These are phyloP conservation scores for Passer montanus DNA, from an alignment of 2,113 vertebrate genomes.

Conservation along the genomic window DNA sequence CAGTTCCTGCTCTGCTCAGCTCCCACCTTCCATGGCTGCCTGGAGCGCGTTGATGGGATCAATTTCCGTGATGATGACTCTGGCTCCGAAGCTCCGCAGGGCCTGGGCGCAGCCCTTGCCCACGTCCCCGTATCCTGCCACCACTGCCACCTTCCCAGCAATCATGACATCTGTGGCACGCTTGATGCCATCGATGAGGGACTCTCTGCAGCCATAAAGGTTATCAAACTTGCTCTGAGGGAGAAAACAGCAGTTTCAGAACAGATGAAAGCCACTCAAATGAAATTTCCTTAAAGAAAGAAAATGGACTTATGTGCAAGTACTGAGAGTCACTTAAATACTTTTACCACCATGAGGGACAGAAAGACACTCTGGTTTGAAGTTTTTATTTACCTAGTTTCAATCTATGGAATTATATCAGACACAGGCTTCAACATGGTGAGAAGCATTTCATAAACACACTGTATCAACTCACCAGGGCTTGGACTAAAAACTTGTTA, in stretches of 20 bases:
- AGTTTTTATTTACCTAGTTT: neutral
- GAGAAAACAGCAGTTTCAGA: neutral
- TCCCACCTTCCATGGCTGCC: constrained; percentile 95
- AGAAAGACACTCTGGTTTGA: neutral
- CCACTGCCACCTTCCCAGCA: constrained; percentile 94
- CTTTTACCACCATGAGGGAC: neutral
- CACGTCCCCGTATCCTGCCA: constrained; percentile 95
- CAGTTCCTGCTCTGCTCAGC: neutral
- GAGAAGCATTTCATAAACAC: neutral
- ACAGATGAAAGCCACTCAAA: neutral
- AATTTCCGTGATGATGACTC: constrained; percentile 95
- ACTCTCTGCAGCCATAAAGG: constrained; percentile 97
- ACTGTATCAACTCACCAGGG: neutral
- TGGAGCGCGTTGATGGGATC: constrained; percentile 97
- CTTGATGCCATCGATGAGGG: constrained; percentile 97
- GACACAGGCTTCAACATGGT: neutral
- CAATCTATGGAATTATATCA: neutral
- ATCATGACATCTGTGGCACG: constrained; percentile 98
- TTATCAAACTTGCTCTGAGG: constrained; percentile 97
- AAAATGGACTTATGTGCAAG: neutral
- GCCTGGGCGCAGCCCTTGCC: constrained; percentile 98
- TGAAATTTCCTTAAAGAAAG: neutral
- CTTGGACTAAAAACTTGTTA: neutral
- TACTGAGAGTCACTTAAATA: neutral
- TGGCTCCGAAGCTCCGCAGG: constrained; percentile 88